Base-by-base conservation (phyloP, 2,113 vertebrate species). In the Elephas maximus region DNA sequence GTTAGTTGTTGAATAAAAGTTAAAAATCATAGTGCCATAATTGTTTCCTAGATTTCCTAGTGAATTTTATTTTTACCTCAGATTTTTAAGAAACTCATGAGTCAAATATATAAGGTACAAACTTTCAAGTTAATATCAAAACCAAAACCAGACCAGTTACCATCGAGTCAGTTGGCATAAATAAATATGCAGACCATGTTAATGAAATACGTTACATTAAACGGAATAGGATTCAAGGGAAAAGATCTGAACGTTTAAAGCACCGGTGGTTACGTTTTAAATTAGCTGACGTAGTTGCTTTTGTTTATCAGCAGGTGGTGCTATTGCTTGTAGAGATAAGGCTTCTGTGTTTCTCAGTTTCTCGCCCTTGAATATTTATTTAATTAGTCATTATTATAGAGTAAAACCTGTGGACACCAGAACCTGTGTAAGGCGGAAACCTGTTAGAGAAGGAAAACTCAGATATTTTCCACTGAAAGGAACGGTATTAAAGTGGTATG, bases 261-360 rank as follows among this genome's bases (percentile, higher is more conserved):
- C 84, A 48, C 11, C 48, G 91, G 86, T 93, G 24, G 21, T 26
- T n/a, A 84, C 9, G 51, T 80, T 96, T 81, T 90, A 44, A 74
- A 80, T 91, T 83, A 88, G 77, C 71, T 74, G 57, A 93, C 41
- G 24, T 41, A 94, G 5, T 93, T 95, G 79, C 91, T 74, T 84
- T 81, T 95, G 65, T 91, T 69, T 92, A 93, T 95, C 97, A 96
- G 97, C 94, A 98, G 97, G 93, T 96, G 97, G 97, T 76, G 96
- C 97, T 95, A 17, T 96, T 97, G 95, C 87, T 89, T 95, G 3
- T 89, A 85, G 85, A 84, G 73, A 84, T 33, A 73, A 74, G 37
- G 37, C 9, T 51, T 71, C 65, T 91, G 57, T 88, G 63, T 53
- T 90, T 83, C 77, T 84, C 30, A 30, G 82, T 95, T 96, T 91